Percentiles rank a stretch among this genome's conserved stretches.
phyloP scores from a whole-genome alignment of 2,797 vertebrate genomes.

The Catamblyrhynchus diadema region DNA sequence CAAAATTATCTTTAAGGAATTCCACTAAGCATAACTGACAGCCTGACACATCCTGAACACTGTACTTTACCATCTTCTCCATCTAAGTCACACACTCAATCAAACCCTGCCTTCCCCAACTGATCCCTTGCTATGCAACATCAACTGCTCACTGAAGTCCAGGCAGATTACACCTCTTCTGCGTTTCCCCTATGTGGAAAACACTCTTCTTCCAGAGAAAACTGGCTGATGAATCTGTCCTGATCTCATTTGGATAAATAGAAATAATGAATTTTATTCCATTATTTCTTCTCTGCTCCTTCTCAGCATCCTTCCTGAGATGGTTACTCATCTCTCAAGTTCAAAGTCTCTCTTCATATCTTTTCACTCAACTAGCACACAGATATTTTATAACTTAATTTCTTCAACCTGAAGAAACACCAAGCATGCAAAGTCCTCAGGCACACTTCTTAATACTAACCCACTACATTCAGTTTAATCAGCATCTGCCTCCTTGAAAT shows the following conservation, averaged over 20 bases:
- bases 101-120: background rate
- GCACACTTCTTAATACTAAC: background rate
- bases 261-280: background rate
- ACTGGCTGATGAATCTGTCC: rapidly evolving
- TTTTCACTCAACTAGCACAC: background rate
- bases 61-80: background rate
- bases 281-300: background rate
- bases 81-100: background rate
- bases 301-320: background rate
- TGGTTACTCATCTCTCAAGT: background rate
- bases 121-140: background rate
- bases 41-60: background rate
- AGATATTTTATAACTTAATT: background rate
- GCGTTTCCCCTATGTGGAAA: background rate
- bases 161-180: background rate
- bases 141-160: background rate
- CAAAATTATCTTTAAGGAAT: background rate
- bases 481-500: background rate
- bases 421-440: background rate
- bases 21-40: background rate
- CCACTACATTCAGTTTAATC: background rate
- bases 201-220: background rate
- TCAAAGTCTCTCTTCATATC: background rate
- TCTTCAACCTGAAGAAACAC: background rate
- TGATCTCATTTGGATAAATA: background rate